Evolutionary conservation across 2,888 invertebrate genomes (phyloP).

Genomic region (Linnaemya vulpina): DNA sequence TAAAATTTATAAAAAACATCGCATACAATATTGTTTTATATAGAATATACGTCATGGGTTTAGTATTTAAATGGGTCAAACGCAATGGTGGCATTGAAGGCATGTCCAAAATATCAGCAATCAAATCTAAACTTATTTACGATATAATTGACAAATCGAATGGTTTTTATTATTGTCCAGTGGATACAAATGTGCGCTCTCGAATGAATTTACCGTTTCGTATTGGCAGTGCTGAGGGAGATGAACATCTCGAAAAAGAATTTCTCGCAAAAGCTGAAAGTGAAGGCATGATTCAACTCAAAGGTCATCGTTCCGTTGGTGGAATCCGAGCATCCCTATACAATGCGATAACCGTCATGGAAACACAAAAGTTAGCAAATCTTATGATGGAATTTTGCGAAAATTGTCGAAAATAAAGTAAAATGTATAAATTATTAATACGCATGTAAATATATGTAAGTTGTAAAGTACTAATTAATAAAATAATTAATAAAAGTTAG

Average conservation of each 20-base stretch:
- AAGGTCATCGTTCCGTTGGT: conserved; percentile 98
- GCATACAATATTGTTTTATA: neutral
- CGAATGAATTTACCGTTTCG: conserved; percentile 97
- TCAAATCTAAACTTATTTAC: conserved; percentile 92
- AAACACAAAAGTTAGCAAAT: conserved; percentile 88
- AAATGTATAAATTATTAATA: neutral
- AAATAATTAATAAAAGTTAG: too few relatives aligned
- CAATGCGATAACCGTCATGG: conserved; percentile 94
- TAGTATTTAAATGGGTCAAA: conserved; percentile 96
- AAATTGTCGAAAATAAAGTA: conserved; percentile 81
- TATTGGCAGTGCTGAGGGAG: conserved; percentile 87
- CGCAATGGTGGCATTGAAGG: conserved; percentile 91
- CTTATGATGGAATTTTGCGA: conserved; percentile 93
- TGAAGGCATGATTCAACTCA: conserved; percentile 91
- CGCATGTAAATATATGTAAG: neutral
- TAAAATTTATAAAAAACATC: too few relatives aligned
- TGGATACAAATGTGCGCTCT: conserved; percentile 88
- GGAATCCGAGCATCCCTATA: conserved; percentile 98
- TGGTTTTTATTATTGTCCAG: conserved; percentile 92
- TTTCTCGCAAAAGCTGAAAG: conserved; percentile 93
- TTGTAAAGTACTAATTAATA: too few relatives aligned
- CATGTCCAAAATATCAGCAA: conserved; percentile 88
- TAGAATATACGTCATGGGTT: conserved; percentile 96
- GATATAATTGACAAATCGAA: conserved; percentile 91
- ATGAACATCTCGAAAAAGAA: conserved; percentile 91